Conservation (phyloP, 2,888 invertebrate genomes). For the Paralinhomoeus sp. region DNA sequence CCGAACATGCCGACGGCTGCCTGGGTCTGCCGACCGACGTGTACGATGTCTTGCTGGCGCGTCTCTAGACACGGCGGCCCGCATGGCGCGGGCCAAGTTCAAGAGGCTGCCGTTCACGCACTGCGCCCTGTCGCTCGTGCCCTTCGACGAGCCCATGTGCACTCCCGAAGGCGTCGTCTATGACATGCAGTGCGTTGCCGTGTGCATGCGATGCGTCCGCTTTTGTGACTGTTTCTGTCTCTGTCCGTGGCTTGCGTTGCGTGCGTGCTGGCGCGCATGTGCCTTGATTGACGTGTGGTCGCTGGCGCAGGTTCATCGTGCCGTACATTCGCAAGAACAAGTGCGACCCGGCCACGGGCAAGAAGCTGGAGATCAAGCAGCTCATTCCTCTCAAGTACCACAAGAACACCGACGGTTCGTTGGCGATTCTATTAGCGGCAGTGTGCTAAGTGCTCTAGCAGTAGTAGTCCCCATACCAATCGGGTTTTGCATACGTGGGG, state of each 20-base stretch:
- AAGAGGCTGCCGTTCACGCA: constrained; percentile 54
- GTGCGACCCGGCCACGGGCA: constrained; percentile 76
- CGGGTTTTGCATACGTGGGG: too few species aligned
- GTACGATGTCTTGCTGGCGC: too few species aligned
- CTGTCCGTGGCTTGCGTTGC: too few species aligned
- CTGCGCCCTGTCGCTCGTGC: constrained; percentile 55
- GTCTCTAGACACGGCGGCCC: constrained; percentile 17
- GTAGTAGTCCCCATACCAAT: too few species aligned
- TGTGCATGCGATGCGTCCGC: neutral
- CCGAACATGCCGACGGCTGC: too few species aligned
- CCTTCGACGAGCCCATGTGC: constrained; percentile 72
- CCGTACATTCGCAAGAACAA: constrained; percentile 43
- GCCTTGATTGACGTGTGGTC: neutral
- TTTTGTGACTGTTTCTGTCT: too few species aligned
- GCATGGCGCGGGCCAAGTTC: constrained; percentile 39
- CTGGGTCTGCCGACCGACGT: too few species aligned
- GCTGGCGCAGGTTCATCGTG: constrained; percentile 14
- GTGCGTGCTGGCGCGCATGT: too few species aligned
- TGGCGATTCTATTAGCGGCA: too few species aligned
- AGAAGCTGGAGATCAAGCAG: constrained; percentile 54
- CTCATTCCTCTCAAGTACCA: constrained; percentile 62
- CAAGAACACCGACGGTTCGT: constrained; percentile 46
- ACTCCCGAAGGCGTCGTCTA: constrained; percentile 73
- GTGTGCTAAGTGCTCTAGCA: too few species aligned
- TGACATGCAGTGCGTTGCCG: constrained; percentile 43